Conservation (phyloP, 1,140 invertebrate species). For the Sarcophaga peregrina region DNA sequence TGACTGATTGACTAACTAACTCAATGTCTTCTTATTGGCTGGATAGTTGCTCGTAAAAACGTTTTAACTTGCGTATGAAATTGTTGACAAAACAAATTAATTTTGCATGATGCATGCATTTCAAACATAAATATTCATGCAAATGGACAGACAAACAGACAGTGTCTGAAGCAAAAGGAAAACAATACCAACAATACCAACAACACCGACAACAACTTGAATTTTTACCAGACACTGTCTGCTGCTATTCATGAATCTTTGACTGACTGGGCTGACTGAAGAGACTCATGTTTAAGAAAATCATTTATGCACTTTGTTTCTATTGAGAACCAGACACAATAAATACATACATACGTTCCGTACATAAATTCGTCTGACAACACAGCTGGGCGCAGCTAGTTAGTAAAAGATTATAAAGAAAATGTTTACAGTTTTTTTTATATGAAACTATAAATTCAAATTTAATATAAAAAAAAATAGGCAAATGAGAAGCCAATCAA, state of each 20-base stretch:
- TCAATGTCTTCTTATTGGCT: no score
- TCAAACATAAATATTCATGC: not conserved
- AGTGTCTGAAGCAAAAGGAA: not conserved
- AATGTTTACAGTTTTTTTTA: no score
- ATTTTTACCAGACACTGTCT: not conserved
- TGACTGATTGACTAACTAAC: no score
- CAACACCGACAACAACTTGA: no score
- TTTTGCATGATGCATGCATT: constrained; percentile 9
- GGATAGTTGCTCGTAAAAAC: not conserved
- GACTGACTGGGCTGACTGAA: not conserved
- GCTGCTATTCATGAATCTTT: constrained; percentile 1
- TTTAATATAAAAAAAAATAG: no score
- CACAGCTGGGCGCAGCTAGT: not conserved
- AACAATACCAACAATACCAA: not conserved
- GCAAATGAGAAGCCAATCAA: no score
- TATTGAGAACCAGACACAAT: not conserved
- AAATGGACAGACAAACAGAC: not conserved
- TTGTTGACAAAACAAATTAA: constrained; percentile 10
- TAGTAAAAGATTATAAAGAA: not conserved
- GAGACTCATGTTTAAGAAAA: constrained; percentile 9
- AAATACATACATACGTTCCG: not conserved
- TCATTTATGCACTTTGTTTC: constrained; percentile 3
- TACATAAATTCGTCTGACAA: not conserved
- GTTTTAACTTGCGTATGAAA: not conserved
- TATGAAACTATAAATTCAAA: no score